Evolutionary conservation across 1,140 invertebrate genomes (phyloP), one percentile per base, ranked within the genome.

Genomic region (Heliconius hewitsoni): DNA sequence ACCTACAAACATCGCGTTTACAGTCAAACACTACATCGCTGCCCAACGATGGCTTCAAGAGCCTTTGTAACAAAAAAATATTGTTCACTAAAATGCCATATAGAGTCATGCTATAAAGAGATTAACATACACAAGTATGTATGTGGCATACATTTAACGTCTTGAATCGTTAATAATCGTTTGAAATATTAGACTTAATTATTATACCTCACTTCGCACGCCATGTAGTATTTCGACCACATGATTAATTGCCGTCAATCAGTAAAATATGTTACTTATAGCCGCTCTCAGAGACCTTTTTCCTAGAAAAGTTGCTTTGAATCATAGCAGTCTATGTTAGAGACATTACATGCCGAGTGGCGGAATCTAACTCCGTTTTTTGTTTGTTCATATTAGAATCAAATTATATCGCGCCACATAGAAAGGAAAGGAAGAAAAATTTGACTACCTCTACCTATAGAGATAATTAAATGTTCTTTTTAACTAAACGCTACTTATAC

Each of bases 21-120:
- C 11, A 46, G 34, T 37, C 34, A 37, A 37, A 37, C 0, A 37
- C 34, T 46, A 46, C 13, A 8, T 46, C 3, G 8, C 42, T 42
- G 42, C 3, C 42, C 3, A 11, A 55, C 5, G 19, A 55, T n/a
- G 52, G 18, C 18, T 8, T 55, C 52, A 55, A n/a, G 11, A 1
- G 9, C 9, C 23, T 60, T 23, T 11, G 13, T 11, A 60, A 8
- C 34, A 37, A 37, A 37, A 37, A 60, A 60, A 60, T 60, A 60
- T 3, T 23, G 19, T 60, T 60, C 2, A 19, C n/a, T 60, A 23
- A 23, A 60, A 23, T 60, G 19, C 23, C 27, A 11, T 9, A 8
- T 66, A 52, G 18, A 66, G 60, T 66, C 60, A 66, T 66, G 27
- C 60, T 30, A 66, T 66, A 66, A 66, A 66, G 27, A 66, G 60